Evolutionary conservation across 1,140 invertebrate species (phyloP).

Genomic region (Delia radicum): DNA sequence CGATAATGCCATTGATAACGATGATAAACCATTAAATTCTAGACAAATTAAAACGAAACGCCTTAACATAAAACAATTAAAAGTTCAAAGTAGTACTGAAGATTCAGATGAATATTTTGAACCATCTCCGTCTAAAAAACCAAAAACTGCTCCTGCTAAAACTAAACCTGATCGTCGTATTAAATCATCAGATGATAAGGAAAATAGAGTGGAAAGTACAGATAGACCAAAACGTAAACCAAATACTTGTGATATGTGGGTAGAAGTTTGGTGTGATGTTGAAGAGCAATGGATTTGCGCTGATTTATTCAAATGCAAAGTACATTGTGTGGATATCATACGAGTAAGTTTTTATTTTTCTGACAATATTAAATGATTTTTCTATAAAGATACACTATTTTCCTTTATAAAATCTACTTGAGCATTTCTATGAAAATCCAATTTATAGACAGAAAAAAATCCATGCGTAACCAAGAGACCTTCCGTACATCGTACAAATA

Average conservation of each 20-base stretch:
- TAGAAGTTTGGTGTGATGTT: slow-evolving; percentile 82
- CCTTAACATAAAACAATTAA: slow-evolving; percentile 29
- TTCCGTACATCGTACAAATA: too few relatives aligned
- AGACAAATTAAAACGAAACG: not conserved
- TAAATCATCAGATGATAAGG: slow-evolving; percentile 59
- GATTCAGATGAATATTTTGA: slow-evolving; percentile 40
- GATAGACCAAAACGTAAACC: slow-evolving; percentile 49
- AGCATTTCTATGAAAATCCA: too few relatives aligned
- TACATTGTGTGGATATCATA: slow-evolving; percentile 72
- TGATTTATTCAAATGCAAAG: slow-evolving; percentile 69
- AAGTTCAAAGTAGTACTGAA: not conserved
- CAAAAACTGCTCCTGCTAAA: slow-evolving; percentile 43
- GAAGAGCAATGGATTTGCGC: slow-evolving; percentile 81
- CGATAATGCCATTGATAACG: slow-evolving; percentile 19
- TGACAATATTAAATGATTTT: too few relatives aligned
- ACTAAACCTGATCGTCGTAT: slow-evolving; percentile 58
- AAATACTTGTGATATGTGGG: slow-evolving; percentile 72
- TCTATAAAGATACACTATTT: too few relatives aligned
- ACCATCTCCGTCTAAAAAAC: slow-evolving; percentile 34
- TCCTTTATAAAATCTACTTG: too few relatives aligned
- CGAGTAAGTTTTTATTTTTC: slow-evolving; percentile 75
- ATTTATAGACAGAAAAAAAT: too few relatives aligned
- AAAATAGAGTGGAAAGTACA: slow-evolving; percentile 29
- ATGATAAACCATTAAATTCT: not conserved
- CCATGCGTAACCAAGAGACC: too few relatives aligned